phyloP scores from a whole-genome alignment of 2,797 vertebrate genomes.

The Sphenopsis melanotis region DNA sequence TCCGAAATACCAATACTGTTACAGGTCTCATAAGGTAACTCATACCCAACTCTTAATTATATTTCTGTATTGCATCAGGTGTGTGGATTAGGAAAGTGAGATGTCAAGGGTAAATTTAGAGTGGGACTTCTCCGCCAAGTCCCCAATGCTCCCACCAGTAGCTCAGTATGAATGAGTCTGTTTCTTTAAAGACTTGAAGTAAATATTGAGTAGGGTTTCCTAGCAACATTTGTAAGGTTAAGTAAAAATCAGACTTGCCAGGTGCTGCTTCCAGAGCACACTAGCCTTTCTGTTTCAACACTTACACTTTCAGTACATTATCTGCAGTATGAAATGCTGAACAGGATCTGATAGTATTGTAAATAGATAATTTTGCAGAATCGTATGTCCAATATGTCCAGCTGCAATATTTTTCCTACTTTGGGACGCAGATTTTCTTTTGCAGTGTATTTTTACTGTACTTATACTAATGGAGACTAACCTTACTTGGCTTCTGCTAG shows the following conservation, averaged over 20 bases:
- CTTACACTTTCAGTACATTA: neutral
- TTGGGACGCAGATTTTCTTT: neutral
- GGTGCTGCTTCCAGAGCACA: conserved; percentile 17
- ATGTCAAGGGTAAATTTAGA: conserved; percentile 1
- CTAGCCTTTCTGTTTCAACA: neutral
- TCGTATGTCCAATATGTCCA: neutral
- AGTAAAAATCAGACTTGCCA: conserved; percentile 48
- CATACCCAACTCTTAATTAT: neutral
- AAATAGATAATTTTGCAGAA: neutral
- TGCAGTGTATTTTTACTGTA: neutral
- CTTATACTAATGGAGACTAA: neutral
- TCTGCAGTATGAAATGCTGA: neutral
- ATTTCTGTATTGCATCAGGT: neutral
- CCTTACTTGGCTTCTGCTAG: neutral
- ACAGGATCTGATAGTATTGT: neutral
- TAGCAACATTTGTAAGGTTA: conserved; percentile 66
- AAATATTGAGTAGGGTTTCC: conserved; percentile 58
- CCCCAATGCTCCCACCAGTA: neutral
- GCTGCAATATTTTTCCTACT: neutral
- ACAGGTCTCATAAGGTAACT: neutral
- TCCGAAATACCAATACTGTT: neutral
- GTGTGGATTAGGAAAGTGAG: conserved; percentile 20
- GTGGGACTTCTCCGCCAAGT: neutral
- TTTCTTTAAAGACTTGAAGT: conserved; percentile 50
- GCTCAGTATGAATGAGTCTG: conserved; percentile 28